phyloP scores from a whole-genome alignment of 2,113 vertebrate genomes.

The Oreotragus oreotragus region DNA sequence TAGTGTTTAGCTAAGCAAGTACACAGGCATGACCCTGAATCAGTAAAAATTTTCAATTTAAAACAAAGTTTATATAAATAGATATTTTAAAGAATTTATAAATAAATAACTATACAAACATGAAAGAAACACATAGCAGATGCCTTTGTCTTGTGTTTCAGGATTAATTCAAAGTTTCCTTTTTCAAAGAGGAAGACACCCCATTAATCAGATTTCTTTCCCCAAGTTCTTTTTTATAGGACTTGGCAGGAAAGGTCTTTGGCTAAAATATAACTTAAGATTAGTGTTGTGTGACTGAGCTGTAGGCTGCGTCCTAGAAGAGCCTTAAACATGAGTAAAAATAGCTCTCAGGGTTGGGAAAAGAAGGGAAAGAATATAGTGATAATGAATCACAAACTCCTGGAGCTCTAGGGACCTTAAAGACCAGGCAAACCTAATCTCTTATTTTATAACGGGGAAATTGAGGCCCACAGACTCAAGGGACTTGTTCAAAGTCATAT shows the following conservation, averaged over 20 bases:
- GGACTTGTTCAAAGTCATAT: neutral
- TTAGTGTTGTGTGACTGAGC: constrained; percentile 32
- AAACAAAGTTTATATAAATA: constrained; percentile 27
- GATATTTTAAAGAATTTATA: constrained; percentile 16
- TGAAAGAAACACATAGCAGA: neutral
- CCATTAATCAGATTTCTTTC: constrained; percentile 53
- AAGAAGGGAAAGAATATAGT: neutral
- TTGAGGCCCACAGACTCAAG: neutral
- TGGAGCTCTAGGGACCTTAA: neutral
- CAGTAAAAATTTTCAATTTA: neutral
- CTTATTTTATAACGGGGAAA: neutral
- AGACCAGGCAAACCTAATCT: neutral
- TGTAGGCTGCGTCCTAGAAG: constrained; percentile 9
- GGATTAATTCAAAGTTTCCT: constrained; percentile 49
- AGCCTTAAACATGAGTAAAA: constrained; percentile 37
- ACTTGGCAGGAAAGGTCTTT: constrained; percentile 42
- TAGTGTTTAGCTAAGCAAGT: neutral
- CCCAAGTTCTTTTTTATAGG: constrained; percentile 2
- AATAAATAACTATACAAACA: neutral
- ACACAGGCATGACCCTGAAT: neutral
- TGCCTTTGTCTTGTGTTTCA: neutral
- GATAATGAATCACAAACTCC: neutral
- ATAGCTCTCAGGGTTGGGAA: constrained; percentile 18
- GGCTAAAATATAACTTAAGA: constrained; percentile 34
- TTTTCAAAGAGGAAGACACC: neutral